Evolutionary conservation across 2,797 vertebrate species (phyloP), one percentile per base, ranked within the genome.

Genomic region (Onychomys arenicola): DNA sequence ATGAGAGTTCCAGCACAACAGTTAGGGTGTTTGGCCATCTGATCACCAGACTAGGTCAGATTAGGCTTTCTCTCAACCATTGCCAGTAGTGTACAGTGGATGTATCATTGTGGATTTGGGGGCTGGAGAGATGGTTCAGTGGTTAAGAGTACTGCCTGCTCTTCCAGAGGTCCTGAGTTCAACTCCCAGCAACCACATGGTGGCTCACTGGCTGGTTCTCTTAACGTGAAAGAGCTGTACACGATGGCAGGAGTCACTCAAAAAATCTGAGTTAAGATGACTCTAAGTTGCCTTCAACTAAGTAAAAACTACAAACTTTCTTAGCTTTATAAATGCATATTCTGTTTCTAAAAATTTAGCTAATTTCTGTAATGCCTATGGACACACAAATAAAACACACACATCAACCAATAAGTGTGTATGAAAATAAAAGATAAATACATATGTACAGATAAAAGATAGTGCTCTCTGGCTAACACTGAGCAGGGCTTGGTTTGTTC

Each of bases 261-360:
- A 90, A 61, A 92, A 94, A 46, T 57, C 34, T 52, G 43, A 96
- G 34, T 87, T 17, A 34, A 94, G 43, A 95, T 69, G 34, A 7
- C 2, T 10, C 59, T 88, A 65, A 88, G 9, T 37, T 87, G 16
- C 46, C 75, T 77, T 82, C 67, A 93, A 88, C 32, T 85, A 82
- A 69, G 73, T 40, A 52, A 89, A 95, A 93, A 71, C 12, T 77
- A 5, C 2, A 90, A 92, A 11, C 10, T 78, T 92, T 89, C 61
- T 78, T 34, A 96, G 49, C 49, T 84, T 97, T 84, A 43, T 69
- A 92, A 92, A 85, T 83, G 82, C 1, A 63, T 6, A 88, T 5
- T 90, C 89, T 78, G 29, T 92, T 78, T 83, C 69, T 92, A 40
- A 55, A 52, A 92, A 37, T 57, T 89, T 69, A 87, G 34, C 12